Conservation (phyloP, 2,113 vertebrate species). For the Hyperoodon ampullatus region DNA sequence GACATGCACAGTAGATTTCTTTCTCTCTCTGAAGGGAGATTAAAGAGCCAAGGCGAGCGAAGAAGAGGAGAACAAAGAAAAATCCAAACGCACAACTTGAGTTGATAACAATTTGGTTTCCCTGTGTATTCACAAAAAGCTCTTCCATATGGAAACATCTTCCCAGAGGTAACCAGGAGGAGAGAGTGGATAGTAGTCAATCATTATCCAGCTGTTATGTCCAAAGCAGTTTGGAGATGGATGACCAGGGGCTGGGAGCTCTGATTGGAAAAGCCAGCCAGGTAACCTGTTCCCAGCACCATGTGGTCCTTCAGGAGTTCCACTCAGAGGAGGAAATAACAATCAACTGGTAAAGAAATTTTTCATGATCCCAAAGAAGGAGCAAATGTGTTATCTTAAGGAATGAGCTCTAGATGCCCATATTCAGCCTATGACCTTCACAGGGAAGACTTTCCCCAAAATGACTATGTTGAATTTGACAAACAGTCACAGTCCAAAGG, state of each 20-base stretch:
- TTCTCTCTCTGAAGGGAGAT: slow-evolving; percentile 15
- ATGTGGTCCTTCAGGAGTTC: background rate
- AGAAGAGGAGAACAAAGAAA: background rate
- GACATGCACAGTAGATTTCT: background rate
- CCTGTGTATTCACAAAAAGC: background rate
- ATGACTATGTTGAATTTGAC: background rate
- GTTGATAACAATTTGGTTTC: background rate
- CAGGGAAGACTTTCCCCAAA: background rate
- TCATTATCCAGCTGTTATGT: background rate
- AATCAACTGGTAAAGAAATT: background rate
- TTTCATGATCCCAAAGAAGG: background rate
- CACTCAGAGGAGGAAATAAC: background rate
- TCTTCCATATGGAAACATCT: background rate
- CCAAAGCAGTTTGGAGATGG: background rate
- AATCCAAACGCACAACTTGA: background rate
- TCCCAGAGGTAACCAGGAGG: background rate
- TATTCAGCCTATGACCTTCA: background rate
- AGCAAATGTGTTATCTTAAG: background rate
- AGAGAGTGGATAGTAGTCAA: background rate
- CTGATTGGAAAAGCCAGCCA: background rate
- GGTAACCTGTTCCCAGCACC: background rate
- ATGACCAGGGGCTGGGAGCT: background rate
- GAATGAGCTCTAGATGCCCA: background rate
- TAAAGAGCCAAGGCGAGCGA: background rate
- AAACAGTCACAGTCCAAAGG: background rate